phyloP scores from a whole-genome alignment of 2,113 vertebrate genomes.

The Marcusenius ussheri region DNA sequence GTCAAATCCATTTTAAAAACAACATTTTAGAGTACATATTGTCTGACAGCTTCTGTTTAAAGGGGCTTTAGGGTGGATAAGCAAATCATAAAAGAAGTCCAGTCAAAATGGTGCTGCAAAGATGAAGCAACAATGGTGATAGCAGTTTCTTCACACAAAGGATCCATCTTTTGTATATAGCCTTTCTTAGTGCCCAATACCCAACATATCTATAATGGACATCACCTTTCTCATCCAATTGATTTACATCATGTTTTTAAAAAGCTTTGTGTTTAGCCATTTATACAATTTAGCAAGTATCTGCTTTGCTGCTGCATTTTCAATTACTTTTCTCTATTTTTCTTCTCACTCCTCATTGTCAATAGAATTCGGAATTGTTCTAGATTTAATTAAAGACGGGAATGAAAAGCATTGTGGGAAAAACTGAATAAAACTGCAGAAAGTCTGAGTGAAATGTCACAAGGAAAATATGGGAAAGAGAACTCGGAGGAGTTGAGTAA shows the following conservation, averaged over 20 bases:
- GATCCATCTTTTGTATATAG: slow-evolving; percentile 4
- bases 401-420: background rate
- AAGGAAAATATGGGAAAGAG: background rate
- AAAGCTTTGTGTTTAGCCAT: background rate
- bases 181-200: background rate
- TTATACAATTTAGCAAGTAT: background rate
- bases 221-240: background rate
- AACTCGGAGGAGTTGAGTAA: background rate
- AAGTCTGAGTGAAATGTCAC: background rate
- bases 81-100: background rate
- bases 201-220: background rate
- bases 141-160: background rate
- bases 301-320: background rate
- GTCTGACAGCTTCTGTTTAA: slow-evolving; percentile 8
- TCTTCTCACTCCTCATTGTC: background rate
- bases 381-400: background rate
- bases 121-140: background rate
- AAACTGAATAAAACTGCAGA: slow-evolving; percentile 5
- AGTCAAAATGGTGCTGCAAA: background rate
- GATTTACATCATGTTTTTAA: background rate
- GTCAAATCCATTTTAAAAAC: background rate
- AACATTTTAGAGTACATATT: background rate
- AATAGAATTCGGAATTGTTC: background rate
- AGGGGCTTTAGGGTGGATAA: background rate
- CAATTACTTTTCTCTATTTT: background rate